Percentiles rank a stretch among this genome's conserved stretches.
These are phyloP conservation scores for Drosophila baimaii DNA, from an alignment of 1,140 invertebrate genomes.

Conservation along the genomic window DNA sequence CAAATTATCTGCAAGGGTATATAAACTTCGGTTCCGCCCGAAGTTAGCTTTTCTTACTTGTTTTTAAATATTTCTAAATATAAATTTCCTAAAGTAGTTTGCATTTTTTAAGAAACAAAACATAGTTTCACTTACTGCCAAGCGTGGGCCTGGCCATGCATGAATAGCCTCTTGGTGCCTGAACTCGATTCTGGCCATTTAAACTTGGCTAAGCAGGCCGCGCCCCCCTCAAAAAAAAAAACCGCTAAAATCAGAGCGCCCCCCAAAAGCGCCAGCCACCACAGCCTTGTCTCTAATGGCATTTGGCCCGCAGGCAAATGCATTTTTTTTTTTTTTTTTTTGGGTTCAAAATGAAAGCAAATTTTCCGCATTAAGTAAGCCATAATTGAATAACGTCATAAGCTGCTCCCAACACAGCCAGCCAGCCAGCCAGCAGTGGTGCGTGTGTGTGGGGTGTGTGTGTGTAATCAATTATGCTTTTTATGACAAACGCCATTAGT, in stretches of 20 bases:
- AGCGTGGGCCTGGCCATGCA: too few species aligned
- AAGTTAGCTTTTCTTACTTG: too few species aligned
- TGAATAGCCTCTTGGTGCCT: not conserved
- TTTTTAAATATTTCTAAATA: not conserved
- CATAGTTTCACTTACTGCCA: not conserved
- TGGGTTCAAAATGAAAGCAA: conserved; percentile 60
- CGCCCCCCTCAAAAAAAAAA: not conserved
- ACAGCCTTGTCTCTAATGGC: conserved; percentile 51
- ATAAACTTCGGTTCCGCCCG: too few species aligned
- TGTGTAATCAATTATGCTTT: conserved; percentile 79
- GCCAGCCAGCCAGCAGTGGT: too few species aligned
- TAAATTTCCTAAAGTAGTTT: not conserved
- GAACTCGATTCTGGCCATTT: conserved; percentile 27
- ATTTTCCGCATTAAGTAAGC: conserved; percentile 72
- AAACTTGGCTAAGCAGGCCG: conserved; percentile 27
- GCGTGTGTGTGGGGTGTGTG: conserved; percentile 9
- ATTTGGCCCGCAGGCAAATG: conserved; percentile 69
- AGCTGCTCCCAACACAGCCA: conserved; percentile 46
- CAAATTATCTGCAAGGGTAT: too few species aligned
- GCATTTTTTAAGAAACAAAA: not conserved
- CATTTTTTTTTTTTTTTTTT: conserved; percentile 34
- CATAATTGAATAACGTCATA: conserved; percentile 76
- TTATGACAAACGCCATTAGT: conserved; percentile 61
- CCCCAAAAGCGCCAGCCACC: not conserved
- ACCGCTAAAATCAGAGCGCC: too few species aligned